Conservation (phyloP, 2,113 vertebrate species). For the Pelvicachromis taeniatus region DNA sequence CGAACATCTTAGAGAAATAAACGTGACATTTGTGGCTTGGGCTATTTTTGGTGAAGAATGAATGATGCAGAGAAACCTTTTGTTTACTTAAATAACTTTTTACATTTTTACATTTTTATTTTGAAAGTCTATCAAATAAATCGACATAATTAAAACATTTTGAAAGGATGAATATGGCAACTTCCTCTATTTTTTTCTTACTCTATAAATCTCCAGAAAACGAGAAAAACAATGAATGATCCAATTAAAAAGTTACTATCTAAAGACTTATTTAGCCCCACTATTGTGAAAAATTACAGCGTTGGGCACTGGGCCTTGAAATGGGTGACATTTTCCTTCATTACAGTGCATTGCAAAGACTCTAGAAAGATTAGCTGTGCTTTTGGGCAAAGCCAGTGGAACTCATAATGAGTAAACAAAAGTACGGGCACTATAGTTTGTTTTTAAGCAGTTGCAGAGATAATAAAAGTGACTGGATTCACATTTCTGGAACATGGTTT, state of each 20-base stretch:
- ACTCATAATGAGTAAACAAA: not conserved
- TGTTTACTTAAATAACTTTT: not conserved
- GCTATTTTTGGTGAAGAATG: not conserved
- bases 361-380: not conserved
- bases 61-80: not conserved
- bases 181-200: not conserved
- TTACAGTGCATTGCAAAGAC: not conserved
- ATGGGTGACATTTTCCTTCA: not conserved
- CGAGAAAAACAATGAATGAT: not conserved
- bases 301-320: not conserved
- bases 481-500: not conserved
- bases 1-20: not conserved
- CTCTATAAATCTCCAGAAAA: not conserved
- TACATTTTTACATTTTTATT: not conserved
- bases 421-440: not conserved
- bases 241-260: not conserved
- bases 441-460: not conserved
- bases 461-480: not conserved
- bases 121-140: not conserved
- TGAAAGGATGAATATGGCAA: not conserved
- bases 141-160: not conserved
- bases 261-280: not conserved
- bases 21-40: not conserved
- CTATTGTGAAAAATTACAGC: not conserved
- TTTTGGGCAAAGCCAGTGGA: not conserved